Evolutionary conservation across 2,888 invertebrate genomes (phyloP).

Genomic region (Lobophora halterata): DNA sequence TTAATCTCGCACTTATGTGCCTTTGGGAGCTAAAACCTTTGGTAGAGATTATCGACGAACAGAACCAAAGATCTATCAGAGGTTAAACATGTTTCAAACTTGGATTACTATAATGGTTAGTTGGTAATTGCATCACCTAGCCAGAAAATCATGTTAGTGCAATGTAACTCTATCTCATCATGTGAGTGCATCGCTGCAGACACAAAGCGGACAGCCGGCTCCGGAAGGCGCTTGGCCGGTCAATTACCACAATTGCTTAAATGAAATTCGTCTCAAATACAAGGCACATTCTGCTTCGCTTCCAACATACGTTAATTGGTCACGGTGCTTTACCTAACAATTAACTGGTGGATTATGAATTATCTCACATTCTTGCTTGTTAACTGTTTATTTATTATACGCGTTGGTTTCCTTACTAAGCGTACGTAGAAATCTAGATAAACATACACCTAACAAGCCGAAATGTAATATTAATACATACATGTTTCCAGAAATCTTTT

Average conservation of each 20-base stretch:
- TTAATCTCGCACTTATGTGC: neutral
- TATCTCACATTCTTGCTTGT: slow-evolving; percentile 39
- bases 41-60: too few species aligned
- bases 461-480: too few species aligned
- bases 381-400: slow-evolving; percentile 28
- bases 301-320: slow-evolving; percentile 68
- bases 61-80: too few species aligned
- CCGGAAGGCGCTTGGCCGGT: slow-evolving; percentile 68
- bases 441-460: too few species aligned
- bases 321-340: slow-evolving; percentile 76
- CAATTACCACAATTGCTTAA: slow-evolving; percentile 79
- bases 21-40: neutral
- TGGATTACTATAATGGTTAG: too few species aligned
- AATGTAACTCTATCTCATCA: too few species aligned
- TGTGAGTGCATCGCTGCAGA: slow-evolving; percentile 41
- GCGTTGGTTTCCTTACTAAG: slow-evolving; percentile 10
- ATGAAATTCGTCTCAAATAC: slow-evolving; percentile 73
- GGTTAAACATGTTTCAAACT: neutral
- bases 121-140: slow-evolving; percentile 20
- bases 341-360: slow-evolving; percentile 50
- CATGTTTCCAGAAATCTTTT: too few species aligned
- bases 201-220: slow-evolving; percentile 52
- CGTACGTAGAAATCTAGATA: slow-evolving; percentile 12
- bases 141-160: slow-evolving; percentile 30
- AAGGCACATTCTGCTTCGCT: slow-evolving; percentile 48